phyloP scores from a whole-genome alignment of 2,888 invertebrate species.

The Coelogynopora nodosa region DNA sequence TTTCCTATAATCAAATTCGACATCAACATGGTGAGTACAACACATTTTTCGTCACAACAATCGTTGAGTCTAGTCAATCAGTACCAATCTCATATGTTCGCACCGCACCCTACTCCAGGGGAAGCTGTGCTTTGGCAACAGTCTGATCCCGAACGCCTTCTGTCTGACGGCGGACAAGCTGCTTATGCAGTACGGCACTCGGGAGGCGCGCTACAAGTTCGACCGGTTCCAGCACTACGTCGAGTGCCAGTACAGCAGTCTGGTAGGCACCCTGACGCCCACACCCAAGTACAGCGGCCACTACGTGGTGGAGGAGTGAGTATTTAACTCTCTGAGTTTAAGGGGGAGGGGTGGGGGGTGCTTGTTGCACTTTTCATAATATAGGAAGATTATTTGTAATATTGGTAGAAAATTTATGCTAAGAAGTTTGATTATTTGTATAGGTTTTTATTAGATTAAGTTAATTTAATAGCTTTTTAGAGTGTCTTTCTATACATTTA shows the following conservation, averaged over 20 bases:
- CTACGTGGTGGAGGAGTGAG: slow-evolving; percentile 2
- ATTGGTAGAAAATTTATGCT: too few relatives aligned
- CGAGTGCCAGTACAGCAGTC: not conserved
- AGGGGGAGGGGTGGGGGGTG: too few relatives aligned
- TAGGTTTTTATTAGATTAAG: too few relatives aligned
- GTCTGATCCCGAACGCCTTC: slow-evolving; percentile 30
- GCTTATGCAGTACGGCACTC: slow-evolving; percentile 1
- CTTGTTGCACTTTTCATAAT: too few relatives aligned
- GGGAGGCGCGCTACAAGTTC: slow-evolving; percentile 20
- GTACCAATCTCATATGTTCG: slow-evolving; percentile 54
- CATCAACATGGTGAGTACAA: slow-evolving; percentile 77
- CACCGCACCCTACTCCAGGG: not conserved
- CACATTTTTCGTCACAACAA: too few relatives aligned
- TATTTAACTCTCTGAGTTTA: too few relatives aligned
- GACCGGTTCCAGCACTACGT: slow-evolving; percentile 34
- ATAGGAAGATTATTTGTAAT: too few relatives aligned
- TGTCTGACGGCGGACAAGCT: slow-evolving; percentile 24
- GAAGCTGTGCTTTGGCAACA: slow-evolving; percentile 37
- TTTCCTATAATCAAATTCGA: slow-evolving; percentile 91
- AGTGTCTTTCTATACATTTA: too few relatives aligned
- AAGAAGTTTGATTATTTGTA: too few relatives aligned
- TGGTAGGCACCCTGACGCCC: slow-evolving; percentile 20
- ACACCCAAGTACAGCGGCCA: not conserved
- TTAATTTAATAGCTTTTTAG: too few relatives aligned
- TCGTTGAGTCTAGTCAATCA: too few relatives aligned